Conservation (phyloP, 2,797 vertebrate species). For the Gymnopithys bicolor region DNA sequence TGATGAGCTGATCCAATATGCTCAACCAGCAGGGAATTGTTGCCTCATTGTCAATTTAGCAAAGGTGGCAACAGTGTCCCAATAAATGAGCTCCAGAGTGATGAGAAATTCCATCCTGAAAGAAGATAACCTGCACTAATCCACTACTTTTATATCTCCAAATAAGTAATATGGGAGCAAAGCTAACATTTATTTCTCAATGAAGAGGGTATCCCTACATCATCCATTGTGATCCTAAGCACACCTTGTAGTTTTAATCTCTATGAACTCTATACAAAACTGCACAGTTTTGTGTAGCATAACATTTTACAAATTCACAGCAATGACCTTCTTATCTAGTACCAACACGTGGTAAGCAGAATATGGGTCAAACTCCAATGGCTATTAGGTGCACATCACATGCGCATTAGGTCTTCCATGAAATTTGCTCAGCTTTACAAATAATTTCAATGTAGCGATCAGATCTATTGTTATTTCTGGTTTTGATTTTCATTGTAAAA, state of each 20-base stretch:
- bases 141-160: not conserved
- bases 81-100: not conserved
- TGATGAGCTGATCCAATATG: not conserved
- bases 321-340: not conserved
- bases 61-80: not conserved
- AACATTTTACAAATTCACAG: not conserved
- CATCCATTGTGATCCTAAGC: not conserved
- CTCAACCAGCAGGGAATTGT: not conserved
- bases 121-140: not conserved
- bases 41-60: not conserved
- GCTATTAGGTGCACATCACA: not conserved
- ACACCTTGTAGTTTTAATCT: not conserved
- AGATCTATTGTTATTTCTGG: not conserved
- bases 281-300: not conserved
- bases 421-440: not conserved
- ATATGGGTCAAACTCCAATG: not conserved
- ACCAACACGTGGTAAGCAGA: not conserved
- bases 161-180: not conserved
- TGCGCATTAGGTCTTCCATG: not conserved
- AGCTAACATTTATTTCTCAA: not conserved
- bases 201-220: not conserved
- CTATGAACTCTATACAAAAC: not conserved
- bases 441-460: not conserved
- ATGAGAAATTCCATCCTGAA: not conserved
- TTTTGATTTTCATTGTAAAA: not conserved